These are phyloP conservation scores for Trachelus iudaicus DNA, from an alignment of 2,888 invertebrate species.

Conservation along the genomic window DNA sequence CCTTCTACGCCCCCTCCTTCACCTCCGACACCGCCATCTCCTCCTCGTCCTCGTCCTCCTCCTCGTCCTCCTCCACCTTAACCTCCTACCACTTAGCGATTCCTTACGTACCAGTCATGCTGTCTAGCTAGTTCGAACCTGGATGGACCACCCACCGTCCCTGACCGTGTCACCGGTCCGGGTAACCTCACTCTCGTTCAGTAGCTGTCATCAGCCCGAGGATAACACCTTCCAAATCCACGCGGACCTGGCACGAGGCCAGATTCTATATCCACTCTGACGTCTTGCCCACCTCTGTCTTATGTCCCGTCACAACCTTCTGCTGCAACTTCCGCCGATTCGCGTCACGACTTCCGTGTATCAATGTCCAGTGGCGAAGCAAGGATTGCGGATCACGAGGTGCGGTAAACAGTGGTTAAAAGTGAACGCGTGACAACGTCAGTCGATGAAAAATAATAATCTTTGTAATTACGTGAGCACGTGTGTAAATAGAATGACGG, in stretches of 20 bases:
- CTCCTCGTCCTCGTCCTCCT: constrained; percentile 1
- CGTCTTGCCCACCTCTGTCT: background rate
- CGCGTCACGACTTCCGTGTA: background rate
- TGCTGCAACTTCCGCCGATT: background rate
- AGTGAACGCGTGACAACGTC: background rate
- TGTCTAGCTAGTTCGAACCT: background rate
- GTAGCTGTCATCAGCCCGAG: background rate
- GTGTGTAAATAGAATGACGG: background rate
- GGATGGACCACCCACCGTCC: background rate
- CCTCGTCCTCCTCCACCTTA: constrained; percentile 1
- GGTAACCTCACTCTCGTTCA: background rate
- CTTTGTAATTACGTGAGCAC: background rate
- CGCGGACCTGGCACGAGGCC: background rate
- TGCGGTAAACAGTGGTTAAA: background rate
- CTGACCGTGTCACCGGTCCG: background rate
- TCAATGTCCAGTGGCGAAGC: background rate
- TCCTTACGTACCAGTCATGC: background rate
- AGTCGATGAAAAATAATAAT: background rate
- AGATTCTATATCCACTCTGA: background rate
- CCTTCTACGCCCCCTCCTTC: background rate
- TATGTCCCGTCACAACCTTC: background rate
- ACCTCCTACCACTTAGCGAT: background rate
- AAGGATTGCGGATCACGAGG: background rate
- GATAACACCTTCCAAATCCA: background rate
- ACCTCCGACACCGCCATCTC: background rate